Evolutionary conservation across 1,140 invertebrate genomes (phyloP), one percentile per base, ranked within the genome.

Genomic region (Eurosta solidaginis): DNA sequence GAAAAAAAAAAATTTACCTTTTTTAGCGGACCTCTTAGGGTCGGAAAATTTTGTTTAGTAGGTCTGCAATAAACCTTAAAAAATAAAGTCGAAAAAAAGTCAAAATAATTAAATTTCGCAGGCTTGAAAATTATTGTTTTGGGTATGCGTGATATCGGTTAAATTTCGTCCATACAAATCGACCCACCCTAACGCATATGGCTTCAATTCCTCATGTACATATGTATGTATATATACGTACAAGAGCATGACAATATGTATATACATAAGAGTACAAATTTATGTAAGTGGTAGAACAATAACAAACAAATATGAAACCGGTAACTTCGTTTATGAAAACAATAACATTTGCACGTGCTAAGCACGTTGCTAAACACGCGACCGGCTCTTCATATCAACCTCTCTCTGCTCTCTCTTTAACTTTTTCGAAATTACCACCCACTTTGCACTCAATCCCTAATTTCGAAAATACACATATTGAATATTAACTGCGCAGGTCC

Each of bases 401-500:
- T 29, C 40, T 20, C 6, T 27, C 59, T 68, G 20, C 25, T 10
- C 9, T 20, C 49, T 20, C 59, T n/a, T 33, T 54, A 6, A 20
- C 36, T 40, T 54, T 68, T 7, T 36, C 33, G 17, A 27, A 68
- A 40, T 7, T 33, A 2, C 59, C 59, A 36, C 5, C 33, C 29
- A 10, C n/a, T 40, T n/a, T n/a, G n/a, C n/a, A n/a, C n/a, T 3
- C 36, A 22, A 10, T 40, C 33, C 3, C 10, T 40, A 36, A 68
- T 36, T 68, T 40, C 59, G 59, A 68, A 68, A 42, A 3, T 12
- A 3, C 33, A 20, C n/a, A 36, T 40, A 40, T 68, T 33, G 78
- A 79, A 77, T 44, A 27, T 68, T 77, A 76, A 84, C 75, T 86
- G 84, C 84, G 84, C 84, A 86, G 80, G 84, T 84, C 83, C 82